Evolutionary conservation across 2,113 vertebrate genomes (phyloP), one percentile per base, ranked within the genome.

Genomic region (Cheirogaleus medius): DNA sequence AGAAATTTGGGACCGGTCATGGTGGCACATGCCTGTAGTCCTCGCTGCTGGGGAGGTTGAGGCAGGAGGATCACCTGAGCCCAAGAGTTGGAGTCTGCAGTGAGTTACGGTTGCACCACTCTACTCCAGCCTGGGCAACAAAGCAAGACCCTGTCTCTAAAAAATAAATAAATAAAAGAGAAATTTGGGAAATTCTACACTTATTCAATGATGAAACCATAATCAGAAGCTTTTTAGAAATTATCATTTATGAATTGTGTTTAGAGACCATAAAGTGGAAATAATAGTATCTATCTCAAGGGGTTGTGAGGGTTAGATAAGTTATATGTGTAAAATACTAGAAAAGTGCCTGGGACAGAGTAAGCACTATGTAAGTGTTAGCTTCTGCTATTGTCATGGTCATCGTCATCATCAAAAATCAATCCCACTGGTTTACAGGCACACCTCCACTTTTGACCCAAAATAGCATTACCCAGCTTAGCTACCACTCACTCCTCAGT

Each of bases 161-260:
- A 11, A 60, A 60, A 60, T 60, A 60, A 60, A 60, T 60, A 60
- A 25, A 58, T n/a, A 60, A 95, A 74, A 93, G n/a, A 90, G 12
- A 83, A 73, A 90, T 71, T 87, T 42, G 47, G 64, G 32, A 34
- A 81, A 8, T 71, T 88, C 68, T 77, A 29, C 6, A 25, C 23
- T 85, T 27, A 68, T 14, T 87, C 58, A 37, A 14, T 95, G 63
- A 87, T 86, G 34, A 84, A 69, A 37, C 14, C n/a, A 73, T 34
- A 64, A 87, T 89, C 44, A 82, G 37, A 77, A 88, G 34, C 27
- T 81, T 74, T 87, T 77, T 47, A 85, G n/a, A 97, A 78, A 78
- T 69, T n/a, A 73, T 56, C 42, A 69, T 54, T 91, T 94, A 54
- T 20, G 88, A 69, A 93, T 25, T 58, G 11, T 76, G 52, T 95